Evolutionary conservation across 2,888 invertebrate species (phyloP).

Genomic region (Troides oblongomaculatus): DNA sequence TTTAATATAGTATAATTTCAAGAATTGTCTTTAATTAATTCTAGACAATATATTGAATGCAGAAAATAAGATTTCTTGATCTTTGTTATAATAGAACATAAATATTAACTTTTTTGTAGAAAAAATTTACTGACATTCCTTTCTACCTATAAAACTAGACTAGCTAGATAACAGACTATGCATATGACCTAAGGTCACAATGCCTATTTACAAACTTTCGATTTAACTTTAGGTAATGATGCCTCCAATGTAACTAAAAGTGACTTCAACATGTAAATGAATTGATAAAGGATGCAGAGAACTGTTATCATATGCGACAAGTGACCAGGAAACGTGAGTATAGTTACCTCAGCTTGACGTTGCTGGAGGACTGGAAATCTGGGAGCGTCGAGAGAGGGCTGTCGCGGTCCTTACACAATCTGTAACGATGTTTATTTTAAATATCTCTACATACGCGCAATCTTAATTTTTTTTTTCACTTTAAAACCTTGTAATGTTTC

Average conservation of each 20-base stretch:
- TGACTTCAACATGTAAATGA: neutral
- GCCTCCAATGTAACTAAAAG: neutral
- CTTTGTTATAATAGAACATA: too few relatives aligned
- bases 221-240: neutral
- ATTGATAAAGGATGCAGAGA: slow-evolving; percentile 1
- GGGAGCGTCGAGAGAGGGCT: slow-evolving; percentile 56
- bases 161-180: slow-evolving; percentile 1
- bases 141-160: neutral
- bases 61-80: too few relatives aligned
- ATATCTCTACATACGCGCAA: neutral
- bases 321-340: neutral
- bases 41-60: too few relatives aligned
- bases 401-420: slow-evolving; percentile 71
- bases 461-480: too few relatives aligned
- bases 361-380: slow-evolving; percentile 54
- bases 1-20: too few relatives aligned
- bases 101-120: too few relatives aligned
- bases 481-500: too few relatives aligned
- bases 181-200: neutral
- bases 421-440: slow-evolving; percentile 36
- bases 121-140: too few relatives aligned
- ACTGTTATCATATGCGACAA: neutral
- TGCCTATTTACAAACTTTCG: slow-evolving; percentile 4
- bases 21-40: too few relatives aligned
- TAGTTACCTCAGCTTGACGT: slow-evolving; percentile 68